Conservation (phyloP, 2,113 vertebrate species). For the Lepus timidus region DNA sequence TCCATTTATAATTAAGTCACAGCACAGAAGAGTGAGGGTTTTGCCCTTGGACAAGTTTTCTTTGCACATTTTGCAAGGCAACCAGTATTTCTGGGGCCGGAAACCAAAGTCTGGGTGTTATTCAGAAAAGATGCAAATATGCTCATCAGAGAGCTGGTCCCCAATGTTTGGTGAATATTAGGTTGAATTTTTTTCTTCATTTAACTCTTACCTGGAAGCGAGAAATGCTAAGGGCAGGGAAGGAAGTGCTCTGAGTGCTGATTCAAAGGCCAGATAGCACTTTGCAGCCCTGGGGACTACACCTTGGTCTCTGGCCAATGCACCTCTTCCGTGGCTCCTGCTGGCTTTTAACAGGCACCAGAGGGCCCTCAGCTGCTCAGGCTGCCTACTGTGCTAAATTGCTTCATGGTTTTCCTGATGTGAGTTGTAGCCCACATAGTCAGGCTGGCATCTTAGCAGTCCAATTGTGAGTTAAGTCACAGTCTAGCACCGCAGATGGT, state of each 20-base stretch:
- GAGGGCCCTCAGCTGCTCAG: not conserved
- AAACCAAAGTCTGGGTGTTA: not conserved
- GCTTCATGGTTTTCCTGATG: not conserved
- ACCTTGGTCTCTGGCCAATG: accelerated
- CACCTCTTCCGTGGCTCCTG: not conserved
- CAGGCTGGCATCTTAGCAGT: not conserved
- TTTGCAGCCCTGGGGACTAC: not conserved
- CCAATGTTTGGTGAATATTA: not conserved
- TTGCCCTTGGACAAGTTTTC: not conserved
- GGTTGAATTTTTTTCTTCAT: not conserved
- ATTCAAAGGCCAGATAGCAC: not conserved
- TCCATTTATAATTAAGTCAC: slow-evolving; percentile 48
- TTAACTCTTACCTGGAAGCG: not conserved
- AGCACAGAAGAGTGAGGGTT: not conserved
- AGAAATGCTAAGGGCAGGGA: not conserved
- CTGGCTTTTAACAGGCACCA: not conserved
- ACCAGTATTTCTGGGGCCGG: not conserved
- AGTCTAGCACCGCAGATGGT: slow-evolving; percentile 78
- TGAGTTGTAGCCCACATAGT: not conserved
- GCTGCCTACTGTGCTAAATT: not conserved
- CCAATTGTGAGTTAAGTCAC: slow-evolving; percentile 75
- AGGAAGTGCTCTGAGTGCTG: not conserved
- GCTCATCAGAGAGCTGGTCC: not conserved
- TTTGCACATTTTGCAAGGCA: slow-evolving; percentile 1
- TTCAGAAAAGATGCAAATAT: not conserved